phyloP scores from a whole-genome alignment of 1,140 invertebrate genomes.

The Eueides isabella region DNA sequence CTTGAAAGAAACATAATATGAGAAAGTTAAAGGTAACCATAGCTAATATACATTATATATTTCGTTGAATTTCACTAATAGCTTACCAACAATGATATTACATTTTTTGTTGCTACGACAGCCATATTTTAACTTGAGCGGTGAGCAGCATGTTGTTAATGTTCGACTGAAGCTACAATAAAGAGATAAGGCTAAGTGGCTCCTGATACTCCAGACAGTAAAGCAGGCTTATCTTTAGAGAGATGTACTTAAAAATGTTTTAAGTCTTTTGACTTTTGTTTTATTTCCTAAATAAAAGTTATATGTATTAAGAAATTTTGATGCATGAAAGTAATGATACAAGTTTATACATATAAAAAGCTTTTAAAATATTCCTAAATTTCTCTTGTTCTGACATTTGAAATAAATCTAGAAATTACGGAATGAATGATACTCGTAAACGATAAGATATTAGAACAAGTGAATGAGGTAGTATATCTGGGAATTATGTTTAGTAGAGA shows the following conservation, averaged over 20 bases:
- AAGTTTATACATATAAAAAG: not conserved
- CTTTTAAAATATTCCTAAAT: too few relatives aligned
- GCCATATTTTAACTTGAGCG: conserved; percentile 23
- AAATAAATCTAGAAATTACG: not conserved
- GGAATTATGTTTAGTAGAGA: too few relatives aligned
- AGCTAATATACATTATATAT: too few relatives aligned
- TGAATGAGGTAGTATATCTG: too few relatives aligned
- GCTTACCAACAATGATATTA: not conserved
- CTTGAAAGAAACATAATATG: not conserved
- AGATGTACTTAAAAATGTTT: conserved; percentile 24
- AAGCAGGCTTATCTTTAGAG: conserved; percentile 66
- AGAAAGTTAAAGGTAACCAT: too few relatives aligned
- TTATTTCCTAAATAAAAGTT: not conserved
- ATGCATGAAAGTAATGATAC: not conserved
- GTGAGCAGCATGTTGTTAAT: conserved; percentile 61
- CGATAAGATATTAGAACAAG: too few relatives aligned
- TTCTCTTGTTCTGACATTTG: too few relatives aligned
- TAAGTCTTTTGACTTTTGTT: conserved; percentile 8
- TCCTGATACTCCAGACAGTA: conserved; percentile 58
- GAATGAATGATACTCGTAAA: too few relatives aligned
- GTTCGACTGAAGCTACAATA: conserved; percentile 55
- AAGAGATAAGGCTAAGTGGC: conserved; percentile 63
- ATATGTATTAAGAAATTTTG: not conserved
- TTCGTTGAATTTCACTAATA: not conserved
- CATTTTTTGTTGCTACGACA: conserved; percentile 2